These are phyloP conservation scores for Heliornis fulica DNA, from an alignment of 2,113 vertebrate species.

Conservation along the genomic window DNA sequence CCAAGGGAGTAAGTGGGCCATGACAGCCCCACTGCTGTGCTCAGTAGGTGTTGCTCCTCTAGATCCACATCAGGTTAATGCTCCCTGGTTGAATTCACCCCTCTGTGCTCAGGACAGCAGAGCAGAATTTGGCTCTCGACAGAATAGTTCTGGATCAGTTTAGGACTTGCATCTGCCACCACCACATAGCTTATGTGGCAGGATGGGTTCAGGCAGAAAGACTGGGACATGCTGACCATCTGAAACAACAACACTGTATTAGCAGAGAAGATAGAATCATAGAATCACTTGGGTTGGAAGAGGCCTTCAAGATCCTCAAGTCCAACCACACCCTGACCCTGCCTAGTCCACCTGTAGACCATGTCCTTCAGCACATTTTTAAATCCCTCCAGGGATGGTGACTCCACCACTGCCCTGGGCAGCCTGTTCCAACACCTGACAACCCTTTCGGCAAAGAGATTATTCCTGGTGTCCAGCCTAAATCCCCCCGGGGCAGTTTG, in stretches of 20 bases:
- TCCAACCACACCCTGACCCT: too few relatives aligned
- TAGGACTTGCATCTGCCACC: fast-evolving
- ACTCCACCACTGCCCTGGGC: too few relatives aligned
- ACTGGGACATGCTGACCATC: not conserved
- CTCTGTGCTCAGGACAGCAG: not conserved
- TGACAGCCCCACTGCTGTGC: not conserved
- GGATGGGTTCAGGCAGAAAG: not conserved
- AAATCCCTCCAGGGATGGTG: too few relatives aligned
- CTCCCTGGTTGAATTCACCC: not conserved
- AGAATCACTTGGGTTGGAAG: too few relatives aligned
- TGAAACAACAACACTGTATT: not conserved
- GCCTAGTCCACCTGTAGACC: too few relatives aligned
- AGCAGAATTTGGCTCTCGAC: not conserved
- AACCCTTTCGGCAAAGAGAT: too few relatives aligned
- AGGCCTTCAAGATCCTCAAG: too few relatives aligned
- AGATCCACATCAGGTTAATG: too few relatives aligned
- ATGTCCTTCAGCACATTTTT: too few relatives aligned
- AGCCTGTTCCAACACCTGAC: too few relatives aligned
- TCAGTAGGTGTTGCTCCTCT: not conserved
- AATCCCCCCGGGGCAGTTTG: too few relatives aligned
- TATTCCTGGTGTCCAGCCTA: too few relatives aligned
- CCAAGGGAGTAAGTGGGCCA: fast-evolving
- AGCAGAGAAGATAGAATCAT: not conserved
- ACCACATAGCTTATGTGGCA: fast-evolving
- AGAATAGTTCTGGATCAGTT: fast-evolving